Conservation (phyloP, 2,797 vertebrate species). For the Trichosurus vulpecula region DNA sequence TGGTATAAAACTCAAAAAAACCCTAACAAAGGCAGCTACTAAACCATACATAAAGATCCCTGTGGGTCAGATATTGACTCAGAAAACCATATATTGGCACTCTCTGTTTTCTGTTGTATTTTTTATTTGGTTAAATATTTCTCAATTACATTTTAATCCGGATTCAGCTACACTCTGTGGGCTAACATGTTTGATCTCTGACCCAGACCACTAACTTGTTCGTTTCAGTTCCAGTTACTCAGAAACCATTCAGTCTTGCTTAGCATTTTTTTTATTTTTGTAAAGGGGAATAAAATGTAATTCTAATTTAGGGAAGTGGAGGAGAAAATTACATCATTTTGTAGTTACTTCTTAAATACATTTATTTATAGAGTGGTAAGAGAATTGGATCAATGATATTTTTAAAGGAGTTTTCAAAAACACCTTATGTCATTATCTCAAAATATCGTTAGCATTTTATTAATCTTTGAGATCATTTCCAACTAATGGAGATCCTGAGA, state of each 20-base stretch:
- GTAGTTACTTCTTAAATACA: conserved; percentile 23
- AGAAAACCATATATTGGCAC: background rate
- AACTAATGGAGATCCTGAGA: background rate
- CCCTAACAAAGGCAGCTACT: background rate
- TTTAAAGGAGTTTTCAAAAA: conserved; percentile 24
- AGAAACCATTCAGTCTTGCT: conserved; percentile 34
- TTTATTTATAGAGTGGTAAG: conserved; percentile 37
- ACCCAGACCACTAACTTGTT: conserved; percentile 78
- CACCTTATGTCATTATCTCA: conserved; percentile 34
- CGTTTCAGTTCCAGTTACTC: conserved; percentile 83
- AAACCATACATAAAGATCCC: background rate
- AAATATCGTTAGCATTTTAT: conserved; percentile 42
- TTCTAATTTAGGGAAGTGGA: background rate
- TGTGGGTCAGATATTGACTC: background rate
- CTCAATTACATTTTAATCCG: background rate
- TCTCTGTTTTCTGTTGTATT: background rate
- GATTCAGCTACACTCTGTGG: background rate
- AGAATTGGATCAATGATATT: conserved; percentile 29
- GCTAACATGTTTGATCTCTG: background rate
- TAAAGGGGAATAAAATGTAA: conserved; percentile 27
- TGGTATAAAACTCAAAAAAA: background rate
- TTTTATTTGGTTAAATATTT: background rate
- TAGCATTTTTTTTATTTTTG: conserved; percentile 67
- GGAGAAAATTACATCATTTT: conserved; percentile 18
- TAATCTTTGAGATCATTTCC: background rate